These are phyloP conservation scores for Pogoniulus pusillus DNA, from an alignment of 2,797 vertebrate species.

Conservation along the genomic window DNA sequence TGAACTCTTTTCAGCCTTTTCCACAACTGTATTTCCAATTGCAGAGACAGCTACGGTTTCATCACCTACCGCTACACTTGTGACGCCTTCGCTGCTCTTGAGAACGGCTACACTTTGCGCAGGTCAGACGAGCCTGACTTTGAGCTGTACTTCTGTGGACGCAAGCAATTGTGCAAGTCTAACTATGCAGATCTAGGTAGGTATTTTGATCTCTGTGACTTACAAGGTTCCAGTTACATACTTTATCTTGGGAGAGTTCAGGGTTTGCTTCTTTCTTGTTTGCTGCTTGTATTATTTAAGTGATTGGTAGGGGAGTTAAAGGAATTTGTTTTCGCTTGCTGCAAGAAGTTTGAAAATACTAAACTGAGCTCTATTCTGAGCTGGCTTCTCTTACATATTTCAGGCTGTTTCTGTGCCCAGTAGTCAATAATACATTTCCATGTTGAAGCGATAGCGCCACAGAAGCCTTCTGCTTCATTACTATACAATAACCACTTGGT, in stretches of 20 bases:
- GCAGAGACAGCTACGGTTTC: conserved; percentile 98
- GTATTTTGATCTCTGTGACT: conserved; percentile 59
- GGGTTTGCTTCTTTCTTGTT: neutral
- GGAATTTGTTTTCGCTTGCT: neutral
- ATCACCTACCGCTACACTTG: conserved; percentile 99
- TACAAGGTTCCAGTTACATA: no score
- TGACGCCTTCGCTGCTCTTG: conserved; percentile 97
- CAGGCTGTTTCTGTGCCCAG: neutral
- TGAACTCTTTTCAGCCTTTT: conserved; percentile 25
- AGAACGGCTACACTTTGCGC: conserved; percentile 96
- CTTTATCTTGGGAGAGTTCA: neutral
- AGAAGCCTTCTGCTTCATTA: neutral
- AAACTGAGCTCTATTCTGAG: neutral
- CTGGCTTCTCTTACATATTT: neutral
- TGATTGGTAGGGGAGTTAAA: neutral
- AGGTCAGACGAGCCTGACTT: conserved; percentile 92
- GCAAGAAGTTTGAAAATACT: neutral
- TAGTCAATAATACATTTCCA: neutral
- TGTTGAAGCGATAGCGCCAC: neutral
- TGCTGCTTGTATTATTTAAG: neutral
- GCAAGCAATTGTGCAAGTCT: conserved; percentile 95
- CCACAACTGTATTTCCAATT: conserved; percentile 54
- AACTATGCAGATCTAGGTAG: conserved; percentile 99
- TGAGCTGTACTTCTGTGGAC: conserved; percentile 96
- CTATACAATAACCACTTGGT: neutral